A percentile compares a stretch with the other conserved stretches of the same genome.
Conservation (phyloP, 2,113 vertebrate species). For the Recurvirostra avosetta region DNA sequence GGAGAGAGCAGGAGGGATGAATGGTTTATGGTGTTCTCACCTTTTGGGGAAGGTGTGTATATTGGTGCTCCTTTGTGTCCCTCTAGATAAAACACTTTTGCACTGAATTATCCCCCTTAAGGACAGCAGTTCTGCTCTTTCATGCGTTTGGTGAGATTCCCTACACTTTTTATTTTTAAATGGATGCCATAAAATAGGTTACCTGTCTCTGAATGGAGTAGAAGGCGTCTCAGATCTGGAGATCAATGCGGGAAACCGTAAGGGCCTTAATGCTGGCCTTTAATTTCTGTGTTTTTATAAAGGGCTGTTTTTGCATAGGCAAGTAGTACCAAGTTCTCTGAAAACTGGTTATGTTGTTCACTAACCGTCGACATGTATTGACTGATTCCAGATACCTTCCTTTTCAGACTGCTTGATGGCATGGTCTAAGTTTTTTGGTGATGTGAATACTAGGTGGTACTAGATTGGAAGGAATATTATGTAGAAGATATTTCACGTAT, state of each 20-base stretch:
- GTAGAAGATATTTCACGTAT: neutral
- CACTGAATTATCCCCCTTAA: too few species aligned
- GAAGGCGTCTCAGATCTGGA: neutral
- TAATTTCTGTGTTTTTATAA: neutral
- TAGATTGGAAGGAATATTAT: neutral
- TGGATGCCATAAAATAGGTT: neutral
- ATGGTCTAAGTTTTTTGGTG: too few species aligned
- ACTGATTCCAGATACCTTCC: neutral
- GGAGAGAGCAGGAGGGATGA: neutral
- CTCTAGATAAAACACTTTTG: neutral
- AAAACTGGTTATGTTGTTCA: neutral
- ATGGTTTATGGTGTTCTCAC: too few species aligned
- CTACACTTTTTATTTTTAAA: rapidly evolving
- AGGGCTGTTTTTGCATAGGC: neutral
- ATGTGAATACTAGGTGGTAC: neutral
- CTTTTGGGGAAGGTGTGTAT: neutral
- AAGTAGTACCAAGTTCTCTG: neutral
- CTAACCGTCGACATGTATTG: rapidly evolving
- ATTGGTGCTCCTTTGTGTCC: neutral
- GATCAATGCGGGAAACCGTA: neutral
- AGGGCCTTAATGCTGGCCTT: neutral
- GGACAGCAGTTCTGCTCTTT: neutral
- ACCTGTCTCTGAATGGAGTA: neutral
- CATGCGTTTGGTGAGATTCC: neutral
- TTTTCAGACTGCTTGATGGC: neutral